These are phyloP conservation scores for Poeciliopsis turrubarensis DNA, from an alignment of 2,113 vertebrate genomes.

Conservation along the genomic window DNA sequence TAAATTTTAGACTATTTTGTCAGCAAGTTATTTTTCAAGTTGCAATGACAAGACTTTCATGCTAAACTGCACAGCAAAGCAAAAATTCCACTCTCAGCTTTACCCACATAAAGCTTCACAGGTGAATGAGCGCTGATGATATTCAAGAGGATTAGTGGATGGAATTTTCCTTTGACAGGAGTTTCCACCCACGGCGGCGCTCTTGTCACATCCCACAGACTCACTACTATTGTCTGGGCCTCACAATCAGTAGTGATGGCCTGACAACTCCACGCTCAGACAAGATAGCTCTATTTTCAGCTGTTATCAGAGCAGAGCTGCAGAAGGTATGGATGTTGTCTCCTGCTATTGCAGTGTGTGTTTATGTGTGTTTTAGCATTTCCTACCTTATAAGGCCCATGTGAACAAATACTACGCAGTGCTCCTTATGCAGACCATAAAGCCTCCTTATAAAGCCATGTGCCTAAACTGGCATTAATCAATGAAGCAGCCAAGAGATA, in stretches of 20 bases:
- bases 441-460: too few species aligned
- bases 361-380: too few species aligned
- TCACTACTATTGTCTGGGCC: conserved; percentile 29
- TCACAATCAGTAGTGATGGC: conserved; percentile 54
- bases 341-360: background rate
- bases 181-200: conserved; percentile 58
- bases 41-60: too few species aligned
- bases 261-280: conserved; percentile 33
- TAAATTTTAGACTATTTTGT: too few species aligned
- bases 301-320: conserved; percentile 37
- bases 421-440: too few species aligned
- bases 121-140: background rate
- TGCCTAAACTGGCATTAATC: too few species aligned
- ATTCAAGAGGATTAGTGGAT: conserved; percentile 18
- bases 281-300: conserved; percentile 60
- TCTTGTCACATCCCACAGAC: conserved; percentile 56
- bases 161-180: conserved; percentile 58
- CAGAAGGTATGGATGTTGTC: conserved; percentile 27
- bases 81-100: too few species aligned
- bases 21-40: too few species aligned
- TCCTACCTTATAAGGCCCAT: background rate
- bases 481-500: too few species aligned
- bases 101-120: too few species aligned
- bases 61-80: too few species aligned
- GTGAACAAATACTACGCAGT: too few species aligned